Base-by-base conservation (phyloP, 1,140 invertebrate species). In the Metopolophium dirhodum region DNA sequence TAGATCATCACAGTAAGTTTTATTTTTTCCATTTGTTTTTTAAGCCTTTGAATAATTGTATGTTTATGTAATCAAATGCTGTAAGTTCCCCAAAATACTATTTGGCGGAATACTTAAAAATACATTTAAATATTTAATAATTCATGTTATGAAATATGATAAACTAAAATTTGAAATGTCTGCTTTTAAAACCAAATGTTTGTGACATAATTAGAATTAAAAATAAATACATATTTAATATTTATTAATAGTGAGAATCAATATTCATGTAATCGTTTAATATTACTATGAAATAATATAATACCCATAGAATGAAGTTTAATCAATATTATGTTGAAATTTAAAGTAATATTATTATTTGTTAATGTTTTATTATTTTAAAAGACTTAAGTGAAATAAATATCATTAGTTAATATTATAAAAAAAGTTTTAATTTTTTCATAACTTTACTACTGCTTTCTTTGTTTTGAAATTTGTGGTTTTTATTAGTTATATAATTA, bases 341-440 rank as follows among this genome's bases (percentile, higher is more conserved):
- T 68, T 14, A 35, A 88, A 22, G 49, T n/a, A 22, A 22, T 22
- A 88, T 51, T 51, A 88, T 88, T 51, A 51, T 35, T 88, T 88
- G 47, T 88, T 88, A 9, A 51, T 49, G 7, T 88, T 88, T 47
- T 47, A 30, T 20, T n/a, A 30, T 87, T 88, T 88, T 88, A 88
- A 88, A 88, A 47, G 26, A 88, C 85, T 87, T 35, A 22, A 88
- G n/a, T 88, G n/a, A 51, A 88, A 88, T 88, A 88, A 88, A 35
- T 88, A 49, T 88, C 2, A 49, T 49, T 49, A 30, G 51, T 51
- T 88, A n/a, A 47, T 49, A 88, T 22, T 88, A 49, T 49, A 20
- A 88, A n/a, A 51, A 22, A 1, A 49, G 18, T 88, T 88, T 88
- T 35, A 47, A 14, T 47, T 30, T n/a, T n/a, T 37, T 47, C 18